A percentile compares a stretch with the other conserved stretches of the same genome.
These are phyloP conservation scores for Capricornis sumatraensis DNA, from an alignment of 2,113 vertebrate genomes.

Conservation along the genomic window DNA sequence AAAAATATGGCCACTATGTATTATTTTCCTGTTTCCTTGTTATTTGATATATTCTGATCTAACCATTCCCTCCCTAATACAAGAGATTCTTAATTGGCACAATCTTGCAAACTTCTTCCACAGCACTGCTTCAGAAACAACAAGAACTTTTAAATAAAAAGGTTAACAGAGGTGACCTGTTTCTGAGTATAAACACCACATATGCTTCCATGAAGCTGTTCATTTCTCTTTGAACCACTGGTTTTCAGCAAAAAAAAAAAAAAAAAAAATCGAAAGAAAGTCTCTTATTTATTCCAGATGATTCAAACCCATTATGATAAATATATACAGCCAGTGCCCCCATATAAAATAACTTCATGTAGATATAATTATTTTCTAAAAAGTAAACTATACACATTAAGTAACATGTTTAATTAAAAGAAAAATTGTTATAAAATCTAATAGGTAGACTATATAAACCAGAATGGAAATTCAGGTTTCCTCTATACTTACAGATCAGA, in stretches of 20 bases:
- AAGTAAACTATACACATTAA: neutral
- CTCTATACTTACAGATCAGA: neutral
- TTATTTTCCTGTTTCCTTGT: neutral
- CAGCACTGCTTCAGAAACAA: neutral
- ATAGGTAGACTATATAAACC: neutral
- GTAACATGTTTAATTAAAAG: neutral
- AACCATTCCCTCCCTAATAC: neutral
- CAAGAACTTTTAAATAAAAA: neutral
- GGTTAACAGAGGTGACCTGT: neutral
- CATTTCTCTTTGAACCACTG: neutral
- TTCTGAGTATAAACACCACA: neutral
- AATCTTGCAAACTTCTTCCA: neutral
- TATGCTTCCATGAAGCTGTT: neutral
- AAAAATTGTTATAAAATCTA: neutral
- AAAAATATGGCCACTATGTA: neutral
- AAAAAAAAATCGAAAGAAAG: neutral
- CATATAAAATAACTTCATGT: neutral
- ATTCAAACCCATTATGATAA: neutral
- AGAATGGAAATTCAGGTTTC: neutral
- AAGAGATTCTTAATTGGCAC: neutral
- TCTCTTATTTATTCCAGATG: neutral
- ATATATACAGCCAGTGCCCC: neutral
- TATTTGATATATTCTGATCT: neutral
- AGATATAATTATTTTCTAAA: neutral
- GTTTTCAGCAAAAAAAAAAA: neutral